A percentile compares a stretch with the other conserved stretches of the same genome.
Evolutionary conservation across 1,140 invertebrate genomes (phyloP).

Genomic region (Drosophila subobscura): DNA sequence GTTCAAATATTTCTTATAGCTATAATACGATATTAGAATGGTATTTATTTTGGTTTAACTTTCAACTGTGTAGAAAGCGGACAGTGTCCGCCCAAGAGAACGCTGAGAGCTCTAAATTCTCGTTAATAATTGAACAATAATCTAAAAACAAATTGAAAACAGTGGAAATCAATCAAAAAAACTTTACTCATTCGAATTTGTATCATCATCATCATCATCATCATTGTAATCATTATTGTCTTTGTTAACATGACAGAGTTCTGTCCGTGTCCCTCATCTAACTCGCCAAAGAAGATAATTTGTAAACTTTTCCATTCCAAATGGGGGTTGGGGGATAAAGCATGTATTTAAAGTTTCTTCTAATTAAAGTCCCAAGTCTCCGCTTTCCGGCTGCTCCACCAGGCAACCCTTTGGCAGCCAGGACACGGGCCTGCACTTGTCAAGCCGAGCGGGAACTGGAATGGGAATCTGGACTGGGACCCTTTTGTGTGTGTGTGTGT

Average conservation of each 20-base stretch:
- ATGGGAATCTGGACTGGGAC: neutral
- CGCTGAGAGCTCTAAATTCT: too few relatives aligned
- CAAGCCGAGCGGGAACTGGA: neutral
- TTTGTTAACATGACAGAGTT: neutral
- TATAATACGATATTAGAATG: too few relatives aligned
- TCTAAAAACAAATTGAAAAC: too few relatives aligned
- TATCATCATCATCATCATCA: constrained; percentile 15
- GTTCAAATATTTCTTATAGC: too few relatives aligned
- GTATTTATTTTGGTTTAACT: too few relatives aligned
- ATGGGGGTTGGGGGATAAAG: constrained; percentile 30
- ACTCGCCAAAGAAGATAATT: constrained; percentile 35
- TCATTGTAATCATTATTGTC: constrained; percentile 19
- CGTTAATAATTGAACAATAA: too few relatives aligned
- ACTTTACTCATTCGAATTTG: neutral
- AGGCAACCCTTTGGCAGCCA: constrained; percentile 40
- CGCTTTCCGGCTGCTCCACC: too few relatives aligned
- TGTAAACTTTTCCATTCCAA: constrained; percentile 35
- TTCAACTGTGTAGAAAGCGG: too few relatives aligned
- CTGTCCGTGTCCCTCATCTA: neutral
- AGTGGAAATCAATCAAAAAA: too few relatives aligned
- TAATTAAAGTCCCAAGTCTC: constrained; percentile 58
- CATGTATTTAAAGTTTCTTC: constrained; percentile 66
- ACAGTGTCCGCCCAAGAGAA: too few relatives aligned
- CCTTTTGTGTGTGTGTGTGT: constrained; percentile 1
- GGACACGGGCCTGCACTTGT: constrained; percentile 27